Base-by-base conservation (phyloP, 1,140 invertebrate genomes). In the Pseudoatta argentina region DNA sequence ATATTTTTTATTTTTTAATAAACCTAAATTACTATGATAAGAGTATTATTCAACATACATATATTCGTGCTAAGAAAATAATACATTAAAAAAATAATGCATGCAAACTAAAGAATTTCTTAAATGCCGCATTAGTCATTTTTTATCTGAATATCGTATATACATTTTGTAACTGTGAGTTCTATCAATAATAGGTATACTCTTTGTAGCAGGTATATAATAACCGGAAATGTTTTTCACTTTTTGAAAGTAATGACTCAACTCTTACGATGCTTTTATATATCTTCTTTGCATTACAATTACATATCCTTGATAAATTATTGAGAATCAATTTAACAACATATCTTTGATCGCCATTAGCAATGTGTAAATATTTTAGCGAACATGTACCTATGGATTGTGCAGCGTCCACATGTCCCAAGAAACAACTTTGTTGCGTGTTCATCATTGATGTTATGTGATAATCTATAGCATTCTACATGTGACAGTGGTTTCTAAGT, bases 331-430 rank as follows among this genome's bases (percentile, higher is more conserved):
- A 61, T 75, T 83, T 61, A 73, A 24, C n/a, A n/a, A 27, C 24
- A 24, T 21, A 48, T 83, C 34, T 83, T 83, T 55, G 79, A 82
- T 82, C 53, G 66, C 4, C 55, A 83, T 83, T 83, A 69, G 73
- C 69, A 83, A 63, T 83, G 57, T n/a, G 8, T 83, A 61, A 83
- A 83, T 83, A 83, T 73, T 83, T 83, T 44, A 83, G 53, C n/a
- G 7, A 51, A n/a, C 69, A 34, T 48, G 6, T 48, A 30, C 0
- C 27, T 61, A 83, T 72, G 39, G 39, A 30, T 83, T 14, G 27
- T 61, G 4, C 21, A 55, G 30, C 14, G 3, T 53, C 18, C 24
- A 53, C 14, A 48, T 55, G 51, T 69, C 39, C 34, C 14, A 72
- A 16, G 18, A n/a, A 73, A 73, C 2, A 73, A 24, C 10, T 71